Evolutionary conservation across 2,797 vertebrate species (phyloP).

Genomic region (Sebastes minor): DNA sequence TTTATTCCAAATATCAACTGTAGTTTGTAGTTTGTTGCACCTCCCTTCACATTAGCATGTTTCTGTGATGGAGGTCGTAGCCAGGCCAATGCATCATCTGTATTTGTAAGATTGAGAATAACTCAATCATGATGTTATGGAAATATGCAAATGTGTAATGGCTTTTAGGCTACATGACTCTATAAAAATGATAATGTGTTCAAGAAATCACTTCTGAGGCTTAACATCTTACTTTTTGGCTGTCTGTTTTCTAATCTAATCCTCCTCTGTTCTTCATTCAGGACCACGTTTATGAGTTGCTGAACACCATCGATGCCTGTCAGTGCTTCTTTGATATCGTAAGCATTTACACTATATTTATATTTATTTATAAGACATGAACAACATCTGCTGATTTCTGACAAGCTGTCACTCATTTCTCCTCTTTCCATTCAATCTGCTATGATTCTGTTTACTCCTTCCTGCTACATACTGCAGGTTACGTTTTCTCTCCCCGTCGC

Average conservation of each 20-base stretch:
- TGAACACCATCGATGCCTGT: constrained; percentile 93
- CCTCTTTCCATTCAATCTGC: not conserved
- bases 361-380: not conserved
- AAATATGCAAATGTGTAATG: not conserved
- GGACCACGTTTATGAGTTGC: constrained; percentile 95
- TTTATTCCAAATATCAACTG: constrained; percentile 8
- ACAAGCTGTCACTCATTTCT: not conserved
- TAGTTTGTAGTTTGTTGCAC: constrained; percentile 16
- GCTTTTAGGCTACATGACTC: not conserved
- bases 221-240: not conserved
- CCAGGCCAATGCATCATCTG: constrained; percentile 6
- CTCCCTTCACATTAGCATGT: constrained; percentile 19
- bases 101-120: constrained; percentile 21
- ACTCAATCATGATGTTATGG: not conserved
- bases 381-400: constrained; percentile 2
- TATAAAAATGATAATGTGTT: constrained; percentile 1
- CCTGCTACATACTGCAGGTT: not conserved
- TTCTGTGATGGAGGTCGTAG: constrained; percentile 30
- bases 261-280: constrained; percentile 57
- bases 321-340: constrained; percentile 95
- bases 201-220: not conserved
- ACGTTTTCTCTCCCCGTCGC: not conserved
- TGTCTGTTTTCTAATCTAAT: not conserved
- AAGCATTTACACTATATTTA: constrained; percentile 68
- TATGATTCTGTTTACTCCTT: not conserved